phyloP scores from a whole-genome alignment of 2,797 vertebrate genomes.

The Oreochromis grahami region DNA sequence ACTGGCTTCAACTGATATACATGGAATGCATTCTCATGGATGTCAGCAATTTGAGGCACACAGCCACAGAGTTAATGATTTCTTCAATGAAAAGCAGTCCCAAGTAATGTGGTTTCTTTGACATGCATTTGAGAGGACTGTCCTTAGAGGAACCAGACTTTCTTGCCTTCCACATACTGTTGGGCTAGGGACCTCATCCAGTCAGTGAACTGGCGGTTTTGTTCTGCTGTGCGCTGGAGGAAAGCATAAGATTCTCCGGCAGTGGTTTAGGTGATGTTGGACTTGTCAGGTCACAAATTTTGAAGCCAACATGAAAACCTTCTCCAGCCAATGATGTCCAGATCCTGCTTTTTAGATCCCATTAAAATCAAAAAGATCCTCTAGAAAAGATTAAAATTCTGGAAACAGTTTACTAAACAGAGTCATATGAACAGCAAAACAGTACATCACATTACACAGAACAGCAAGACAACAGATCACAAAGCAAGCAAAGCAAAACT shows the following conservation, averaged over 20 bases:
- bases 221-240: not conserved
- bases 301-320: not conserved
- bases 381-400: rapidly evolving
- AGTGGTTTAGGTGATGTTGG: rapidly evolving
- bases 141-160: not conserved
- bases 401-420: not conserved
- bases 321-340: not conserved
- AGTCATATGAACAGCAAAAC: not conserved
- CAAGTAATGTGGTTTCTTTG: not conserved
- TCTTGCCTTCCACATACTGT: not conserved
- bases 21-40: not conserved
- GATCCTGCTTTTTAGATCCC: not conserved
- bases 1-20: not conserved
- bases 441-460: not conserved
- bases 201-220: not conserved
- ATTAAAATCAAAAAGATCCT: not conserved
- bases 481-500: not conserved
- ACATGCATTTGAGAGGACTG: rapidly evolving
- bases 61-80: not conserved
- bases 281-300: not conserved
- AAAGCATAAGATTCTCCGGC: rapidly evolving
- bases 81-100: not conserved
- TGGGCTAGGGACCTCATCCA: not conserved
- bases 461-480: not conserved
- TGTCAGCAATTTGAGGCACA: not conserved